Conservation (phyloP, 2,797 vertebrate species). For the Cephalopachus bancanus region DNA sequence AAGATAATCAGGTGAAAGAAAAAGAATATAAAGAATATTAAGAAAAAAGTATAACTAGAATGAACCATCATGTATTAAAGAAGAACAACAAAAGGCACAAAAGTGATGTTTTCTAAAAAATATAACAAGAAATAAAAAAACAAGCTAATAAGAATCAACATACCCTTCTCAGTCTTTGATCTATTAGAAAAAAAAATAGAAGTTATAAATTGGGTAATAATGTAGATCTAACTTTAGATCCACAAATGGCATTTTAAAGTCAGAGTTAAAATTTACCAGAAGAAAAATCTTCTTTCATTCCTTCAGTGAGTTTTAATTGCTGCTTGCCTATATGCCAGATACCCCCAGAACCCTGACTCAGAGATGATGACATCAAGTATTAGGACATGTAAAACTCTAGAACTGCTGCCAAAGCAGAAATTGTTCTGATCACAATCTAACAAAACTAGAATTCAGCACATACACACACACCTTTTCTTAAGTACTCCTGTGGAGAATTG, state of each 20-base stretch:
- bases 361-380: background rate
- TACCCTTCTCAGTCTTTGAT: background rate
- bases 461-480: background rate
- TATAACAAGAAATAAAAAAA: background rate
- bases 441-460: background rate
- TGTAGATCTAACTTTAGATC: background rate
- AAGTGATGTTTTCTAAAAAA: background rate
- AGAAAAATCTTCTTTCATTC: background rate
- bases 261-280: background rate
- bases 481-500: background rate
- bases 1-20: conserved; percentile 4
- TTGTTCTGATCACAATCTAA: background rate
- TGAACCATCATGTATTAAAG: background rate
- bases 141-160: background rate
- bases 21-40: background rate
- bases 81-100: background rate
- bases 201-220: background rate
- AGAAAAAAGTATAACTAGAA: background rate
- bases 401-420: background rate
- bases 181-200: background rate
- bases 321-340: background rate
- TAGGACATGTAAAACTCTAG: background rate
- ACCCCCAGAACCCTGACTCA: background rate
- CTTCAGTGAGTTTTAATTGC: background rate
- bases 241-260: background rate